These are phyloP conservation scores for Megathymus violae DNA, from an alignment of 1,140 invertebrate species.

Conservation along the genomic window DNA sequence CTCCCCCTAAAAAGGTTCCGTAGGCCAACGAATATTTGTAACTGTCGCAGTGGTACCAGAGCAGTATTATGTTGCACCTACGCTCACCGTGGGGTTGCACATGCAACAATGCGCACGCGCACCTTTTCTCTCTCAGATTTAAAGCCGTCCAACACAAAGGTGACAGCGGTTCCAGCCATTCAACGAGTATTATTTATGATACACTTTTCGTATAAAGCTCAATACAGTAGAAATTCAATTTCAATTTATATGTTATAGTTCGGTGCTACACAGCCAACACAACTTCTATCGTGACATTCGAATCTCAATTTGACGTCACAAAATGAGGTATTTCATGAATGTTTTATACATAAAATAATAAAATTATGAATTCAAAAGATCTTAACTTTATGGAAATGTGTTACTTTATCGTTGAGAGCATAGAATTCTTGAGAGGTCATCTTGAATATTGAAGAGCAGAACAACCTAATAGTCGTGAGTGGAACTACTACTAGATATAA, in stretches of 20 bases:
- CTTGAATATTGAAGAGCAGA: background rate
- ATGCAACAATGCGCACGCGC: slow-evolving; percentile 51
- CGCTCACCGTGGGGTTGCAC: slow-evolving; percentile 38
- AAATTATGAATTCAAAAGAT: background rate
- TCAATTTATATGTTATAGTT: slow-evolving; percentile 1
- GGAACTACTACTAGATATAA: slow-evolving; percentile 11
- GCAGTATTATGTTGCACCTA: slow-evolving; percentile 45
- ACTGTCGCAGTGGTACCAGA: slow-evolving; percentile 36
- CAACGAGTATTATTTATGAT: slow-evolving; percentile 18
- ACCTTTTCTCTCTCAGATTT: slow-evolving; percentile 37
- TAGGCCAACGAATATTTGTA: slow-evolving; percentile 17
- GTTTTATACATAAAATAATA: background rate
- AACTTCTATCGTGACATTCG: background rate
- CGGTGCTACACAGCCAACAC: background rate
- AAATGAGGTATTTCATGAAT: background rate
- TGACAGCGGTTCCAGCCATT: slow-evolving; percentile 26
- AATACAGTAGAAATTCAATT: slow-evolving; percentile 29
- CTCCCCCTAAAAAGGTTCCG: slow-evolving; percentile 6
- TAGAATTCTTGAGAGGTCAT: background rate
- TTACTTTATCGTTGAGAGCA: background rate
- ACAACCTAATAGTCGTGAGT: background rate
- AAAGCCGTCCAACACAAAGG: slow-evolving; percentile 34
- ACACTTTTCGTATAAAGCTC: slow-evolving; percentile 12
- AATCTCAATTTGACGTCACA: background rate
- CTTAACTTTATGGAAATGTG: background rate